A percentile compares a stretch with the other conserved stretches of the same genome.
Conservation (phyloP, 2,888 invertebrate genomes). For the Brachynemurus nebulosus region DNA sequence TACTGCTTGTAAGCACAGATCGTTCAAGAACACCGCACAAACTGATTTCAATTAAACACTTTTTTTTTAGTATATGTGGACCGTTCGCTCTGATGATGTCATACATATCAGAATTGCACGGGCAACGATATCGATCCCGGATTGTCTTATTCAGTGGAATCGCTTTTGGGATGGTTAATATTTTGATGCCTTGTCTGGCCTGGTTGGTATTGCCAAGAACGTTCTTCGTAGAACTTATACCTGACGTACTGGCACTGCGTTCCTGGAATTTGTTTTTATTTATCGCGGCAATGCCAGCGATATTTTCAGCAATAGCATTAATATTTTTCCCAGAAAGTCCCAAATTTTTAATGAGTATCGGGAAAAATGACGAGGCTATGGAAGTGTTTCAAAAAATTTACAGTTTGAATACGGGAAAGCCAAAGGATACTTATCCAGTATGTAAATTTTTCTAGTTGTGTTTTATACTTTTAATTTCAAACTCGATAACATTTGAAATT, state of each 20-base stretch:
- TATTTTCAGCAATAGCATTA: conserved; percentile 46
- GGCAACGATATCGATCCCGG: conserved; percentile 44
- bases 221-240: too few relatives aligned
- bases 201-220: conserved; percentile 53
- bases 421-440: conserved; percentile 51
- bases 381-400: conserved; percentile 49
- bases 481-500: too few relatives aligned
- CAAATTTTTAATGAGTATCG: conserved; percentile 58
- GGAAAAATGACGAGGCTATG: conserved; percentile 50
- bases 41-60: too few relatives aligned
- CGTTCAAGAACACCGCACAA: too few relatives aligned
- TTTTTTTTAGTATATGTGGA: conserved; percentile 46
- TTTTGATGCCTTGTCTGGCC: conserved; percentile 53
- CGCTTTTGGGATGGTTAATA: conserved; percentile 48
- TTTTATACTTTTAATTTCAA: conserved; percentile 4
- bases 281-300: conserved; percentile 46
- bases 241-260: conserved; percentile 35
- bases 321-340: conserved; percentile 62
- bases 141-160: conserved; percentile 51
- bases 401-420: conserved; percentile 46
- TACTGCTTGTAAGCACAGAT: too few relatives aligned
- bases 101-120: conserved; percentile 61
- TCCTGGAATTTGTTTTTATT: conserved; percentile 49
- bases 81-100: conserved; percentile 60
- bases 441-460: conserved; percentile 23